Evolutionary conservation across 37 sponge, comb jelly and placozoan genomes (phyloP), one percentile per base, ranked within the genome.

Genomic region (Halichondria panicea): DNA sequence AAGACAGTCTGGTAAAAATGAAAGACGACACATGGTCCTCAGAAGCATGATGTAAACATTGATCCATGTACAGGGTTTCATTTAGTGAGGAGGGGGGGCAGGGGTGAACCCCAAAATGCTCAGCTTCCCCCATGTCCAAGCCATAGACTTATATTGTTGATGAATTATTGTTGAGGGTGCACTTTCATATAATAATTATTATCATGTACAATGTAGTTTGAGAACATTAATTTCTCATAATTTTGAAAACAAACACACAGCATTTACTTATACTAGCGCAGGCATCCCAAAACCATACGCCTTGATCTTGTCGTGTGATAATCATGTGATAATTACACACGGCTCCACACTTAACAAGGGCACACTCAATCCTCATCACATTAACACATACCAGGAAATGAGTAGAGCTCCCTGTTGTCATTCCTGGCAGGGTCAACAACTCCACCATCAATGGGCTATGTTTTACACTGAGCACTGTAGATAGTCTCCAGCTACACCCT

Each of bases 401-500:
- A 90, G 70, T 12, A 84, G n/a, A n/a, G 59, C 36, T 80, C 86
- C 34, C 68, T 80, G 21, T 55, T 80, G 50, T 81, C 76, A 9
- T 59, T 36, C 0, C 48, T 1, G 2, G 48, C 30, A 7, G 28
- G 34, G 58, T 76, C 66, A 35, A 86, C 32, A 30, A 61, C 45
- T 11, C 92, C 92, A 33, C 92, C 92, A 74, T 91, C 79, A 69
- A 91, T 86, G 53, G 92, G 92, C 92, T 88, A 91, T 0, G 71
- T 84, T 45, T 83, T 91, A 27, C 41, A 28, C 2, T 52, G 54
- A 1, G 77, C 79, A 12, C 74, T 70, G 66, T 81, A 87, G 7
- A 74, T 56, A n/a, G 57, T 27, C 6, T 87, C 85, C 44, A 67
- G 74, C 64, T 91, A 88, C 5, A 91, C 79, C 6, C 67, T 40